These are phyloP conservation scores for Formica aserva DNA, from an alignment of 2,888 invertebrate species.

Conservation along the genomic window DNA sequence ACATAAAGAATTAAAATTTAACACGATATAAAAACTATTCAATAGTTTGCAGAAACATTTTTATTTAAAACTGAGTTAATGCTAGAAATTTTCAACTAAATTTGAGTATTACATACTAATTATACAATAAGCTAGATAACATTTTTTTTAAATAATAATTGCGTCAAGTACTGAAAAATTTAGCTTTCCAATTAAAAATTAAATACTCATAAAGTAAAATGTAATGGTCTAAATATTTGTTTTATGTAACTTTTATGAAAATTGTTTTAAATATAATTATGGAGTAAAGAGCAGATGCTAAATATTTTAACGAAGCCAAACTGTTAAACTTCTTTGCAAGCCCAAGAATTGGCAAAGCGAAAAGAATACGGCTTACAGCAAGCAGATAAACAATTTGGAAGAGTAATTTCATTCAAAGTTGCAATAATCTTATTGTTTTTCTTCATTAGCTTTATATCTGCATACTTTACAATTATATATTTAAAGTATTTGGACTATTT, in stretches of 20 bases:
- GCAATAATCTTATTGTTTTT: neutral
- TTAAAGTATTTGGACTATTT: neutral
- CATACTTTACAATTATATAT: neutral
- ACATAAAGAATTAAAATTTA: neutral
- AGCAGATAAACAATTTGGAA: neutral
- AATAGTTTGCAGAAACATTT: neutral
- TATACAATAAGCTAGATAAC: neutral
- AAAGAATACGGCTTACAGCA: neutral
- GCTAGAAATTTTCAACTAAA: neutral
- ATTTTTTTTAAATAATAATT: neutral
- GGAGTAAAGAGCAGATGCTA: neutral
- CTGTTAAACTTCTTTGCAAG: neutral
- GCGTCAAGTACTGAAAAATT: neutral
- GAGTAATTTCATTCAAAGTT: neutral
- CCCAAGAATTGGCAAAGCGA: neutral
- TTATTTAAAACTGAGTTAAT: neutral
- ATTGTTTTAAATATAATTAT: neutral
- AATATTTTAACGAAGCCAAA: neutral
- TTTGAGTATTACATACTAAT: neutral
- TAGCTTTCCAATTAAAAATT: neutral
- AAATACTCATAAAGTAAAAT: neutral
- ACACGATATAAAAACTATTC: neutral
- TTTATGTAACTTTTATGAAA: neutral
- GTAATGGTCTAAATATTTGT: neutral
- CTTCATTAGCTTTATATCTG: neutral